These are phyloP conservation scores for Parnassius smintheus DNA, from an alignment of 2,888 invertebrate species.

Conservation along the genomic window DNA sequence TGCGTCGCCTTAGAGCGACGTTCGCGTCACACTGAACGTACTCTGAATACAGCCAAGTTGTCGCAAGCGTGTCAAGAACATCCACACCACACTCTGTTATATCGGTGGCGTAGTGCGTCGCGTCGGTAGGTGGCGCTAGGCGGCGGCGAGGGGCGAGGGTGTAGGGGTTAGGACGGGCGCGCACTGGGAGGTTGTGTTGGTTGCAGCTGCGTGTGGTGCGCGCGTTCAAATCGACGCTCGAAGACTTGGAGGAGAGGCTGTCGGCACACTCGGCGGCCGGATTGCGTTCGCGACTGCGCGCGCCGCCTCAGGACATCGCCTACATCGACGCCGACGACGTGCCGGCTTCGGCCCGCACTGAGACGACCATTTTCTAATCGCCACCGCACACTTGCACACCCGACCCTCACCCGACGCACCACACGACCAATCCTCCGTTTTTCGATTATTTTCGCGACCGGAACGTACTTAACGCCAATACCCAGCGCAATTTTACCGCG, in stretches of 20 bases:
- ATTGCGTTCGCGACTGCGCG: constrained; percentile 89
- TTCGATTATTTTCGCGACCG: constrained; percentile 29
- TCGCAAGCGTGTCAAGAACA: constrained; percentile 41
- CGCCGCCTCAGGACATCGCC: constrained; percentile 90
- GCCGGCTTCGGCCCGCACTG: constrained; percentile 59
- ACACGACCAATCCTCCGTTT: constrained; percentile 5
- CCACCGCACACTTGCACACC: constrained; percentile 32
- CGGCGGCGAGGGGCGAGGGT: constrained; percentile 34
- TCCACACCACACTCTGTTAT: constrained; percentile 72
- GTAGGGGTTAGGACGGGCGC: constrained; percentile 53
- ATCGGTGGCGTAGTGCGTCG: constrained; percentile 40
- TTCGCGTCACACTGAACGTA: constrained; percentile 34
- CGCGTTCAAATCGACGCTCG: constrained; percentile 99
- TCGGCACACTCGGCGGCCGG: constrained; percentile 98
- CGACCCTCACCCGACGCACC: constrained; percentile 14
- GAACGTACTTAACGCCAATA: constrained; percentile 54
- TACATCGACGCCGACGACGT: constrained; percentile 88
- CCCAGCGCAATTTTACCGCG: constrained; percentile 41
- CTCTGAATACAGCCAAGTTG: constrained; percentile 60
- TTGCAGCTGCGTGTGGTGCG: constrained; percentile 99
- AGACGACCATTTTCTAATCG: constrained; percentile 68
- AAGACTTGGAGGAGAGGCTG: constrained; percentile 99
- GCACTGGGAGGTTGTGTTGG: constrained; percentile 73
- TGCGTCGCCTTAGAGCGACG: constrained; percentile 35
- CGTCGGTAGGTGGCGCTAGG: constrained; percentile 34